Evolutionary conservation across 2,888 invertebrate species (phyloP).

Genomic region (Augiades crinisus): DNA sequence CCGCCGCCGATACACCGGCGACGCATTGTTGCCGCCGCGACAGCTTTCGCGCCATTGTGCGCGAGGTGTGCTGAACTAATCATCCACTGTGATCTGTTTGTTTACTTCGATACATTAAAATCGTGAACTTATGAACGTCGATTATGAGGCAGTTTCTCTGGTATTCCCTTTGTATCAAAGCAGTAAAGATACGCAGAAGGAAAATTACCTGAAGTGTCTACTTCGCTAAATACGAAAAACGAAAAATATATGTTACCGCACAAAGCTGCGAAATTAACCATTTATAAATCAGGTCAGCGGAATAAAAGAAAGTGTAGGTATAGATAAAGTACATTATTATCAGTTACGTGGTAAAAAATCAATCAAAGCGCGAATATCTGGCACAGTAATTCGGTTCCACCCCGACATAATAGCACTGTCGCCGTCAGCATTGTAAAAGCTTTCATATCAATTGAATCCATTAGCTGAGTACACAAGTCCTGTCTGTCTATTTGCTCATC

Average conservation of each 20-base stretch:
- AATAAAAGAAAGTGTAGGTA: no score
- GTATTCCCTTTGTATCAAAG: background rate
- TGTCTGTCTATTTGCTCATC: conserved; percentile 78
- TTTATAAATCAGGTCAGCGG: no score
- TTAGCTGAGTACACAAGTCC: conserved; percentile 78
- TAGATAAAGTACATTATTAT: no score
- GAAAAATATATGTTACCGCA: no score
- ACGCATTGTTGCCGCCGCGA: conserved; percentile 76
- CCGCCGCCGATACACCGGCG: conserved; percentile 67
- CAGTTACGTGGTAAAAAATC: no score
- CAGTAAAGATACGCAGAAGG: background rate
- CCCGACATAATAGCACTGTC: conserved; percentile 58
- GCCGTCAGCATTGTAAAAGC: conserved; percentile 76
- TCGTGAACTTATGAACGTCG: conserved; percentile 38
- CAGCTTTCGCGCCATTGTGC: conserved; percentile 80
- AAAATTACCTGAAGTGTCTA: background rate
- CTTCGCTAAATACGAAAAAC: no score
- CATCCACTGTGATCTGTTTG: conserved; percentile 69
- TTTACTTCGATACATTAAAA: conserved; percentile 59
- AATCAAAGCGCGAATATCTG: conserved; percentile 20
- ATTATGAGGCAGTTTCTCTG: background rate
- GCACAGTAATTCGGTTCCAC: conserved; percentile 55
- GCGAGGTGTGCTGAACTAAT: conserved; percentile 65
- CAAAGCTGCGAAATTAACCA: no score
- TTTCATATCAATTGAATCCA: conserved; percentile 82